phyloP scores from a whole-genome alignment of 2,113 vertebrate genomes.

The Neolamprologus fasciatus region DNA sequence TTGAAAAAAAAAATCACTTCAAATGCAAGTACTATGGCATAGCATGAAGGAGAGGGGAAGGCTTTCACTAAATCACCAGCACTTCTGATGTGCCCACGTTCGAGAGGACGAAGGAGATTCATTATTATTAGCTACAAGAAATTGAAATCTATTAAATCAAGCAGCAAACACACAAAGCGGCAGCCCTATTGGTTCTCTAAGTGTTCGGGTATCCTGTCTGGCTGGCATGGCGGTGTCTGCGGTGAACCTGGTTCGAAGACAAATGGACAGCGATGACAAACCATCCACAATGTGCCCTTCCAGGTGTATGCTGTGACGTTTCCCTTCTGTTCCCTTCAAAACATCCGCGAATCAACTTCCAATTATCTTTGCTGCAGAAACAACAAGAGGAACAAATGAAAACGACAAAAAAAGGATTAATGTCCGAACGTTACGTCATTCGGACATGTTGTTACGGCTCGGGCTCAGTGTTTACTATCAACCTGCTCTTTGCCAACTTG shows the following conservation, averaged over 20 bases:
- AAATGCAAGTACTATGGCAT: slow-evolving; percentile 67
- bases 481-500: slow-evolving; percentile 78
- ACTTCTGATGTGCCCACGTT: slow-evolving; percentile 44
- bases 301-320: slow-evolving; percentile 53
- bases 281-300: slow-evolving; percentile 46
- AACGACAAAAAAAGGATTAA: neutral
- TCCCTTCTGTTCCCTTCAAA: slow-evolving; percentile 16
- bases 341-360: slow-evolving; percentile 4
- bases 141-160: slow-evolving; percentile 33
- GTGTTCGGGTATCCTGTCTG: slow-evolving; percentile 39
- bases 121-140: slow-evolving; percentile 49
- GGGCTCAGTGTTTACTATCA: slow-evolving; percentile 64
- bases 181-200: slow-evolving; percentile 54
- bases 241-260: slow-evolving; percentile 59
- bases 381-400: neutral
- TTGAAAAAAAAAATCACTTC: slow-evolving; percentile 54
- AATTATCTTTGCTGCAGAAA: slow-evolving; percentile 3
- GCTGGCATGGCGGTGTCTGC: slow-evolving; percentile 37
- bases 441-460: neutral
- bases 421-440: neutral
- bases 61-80: slow-evolving; percentile 55
- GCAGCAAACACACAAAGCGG: slow-evolving; percentile 55
- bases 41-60: slow-evolving; percentile 31
- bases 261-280: slow-evolving; percentile 51
- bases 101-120: slow-evolving; percentile 13